Conservation (phyloP, 2,888 invertebrate species). For the Apodemia duryi region DNA sequence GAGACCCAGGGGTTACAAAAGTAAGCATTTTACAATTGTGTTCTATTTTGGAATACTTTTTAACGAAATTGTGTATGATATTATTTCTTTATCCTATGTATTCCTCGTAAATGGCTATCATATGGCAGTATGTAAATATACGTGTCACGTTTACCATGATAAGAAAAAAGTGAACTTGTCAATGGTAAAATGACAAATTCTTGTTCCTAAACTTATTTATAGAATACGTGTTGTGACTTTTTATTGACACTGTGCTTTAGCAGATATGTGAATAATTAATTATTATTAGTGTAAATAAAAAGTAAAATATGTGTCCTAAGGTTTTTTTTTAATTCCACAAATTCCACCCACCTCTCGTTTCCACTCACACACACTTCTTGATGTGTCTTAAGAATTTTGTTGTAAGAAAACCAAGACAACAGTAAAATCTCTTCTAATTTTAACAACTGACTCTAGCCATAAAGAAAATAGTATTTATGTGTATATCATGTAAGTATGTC, state of each 20-base stretch:
- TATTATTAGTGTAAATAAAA: constrained; percentile 21
- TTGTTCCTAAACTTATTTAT: constrained; percentile 13
- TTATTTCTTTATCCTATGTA: background rate
- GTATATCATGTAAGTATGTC: too few relatives aligned
- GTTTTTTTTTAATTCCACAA: constrained; percentile 11
- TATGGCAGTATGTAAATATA: constrained; percentile 6
- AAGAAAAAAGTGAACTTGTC: background rate
- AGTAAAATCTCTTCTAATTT: too few relatives aligned
- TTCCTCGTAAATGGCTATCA: background rate
- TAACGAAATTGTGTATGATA: background rate
- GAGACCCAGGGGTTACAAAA: too few relatives aligned
- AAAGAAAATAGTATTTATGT: too few relatives aligned
- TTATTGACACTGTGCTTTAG: constrained; percentile 4
- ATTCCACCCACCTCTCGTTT: too few relatives aligned
- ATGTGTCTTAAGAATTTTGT: too few relatives aligned
- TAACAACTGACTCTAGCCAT: too few relatives aligned
- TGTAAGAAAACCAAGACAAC: too few relatives aligned
- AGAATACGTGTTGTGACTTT: background rate
- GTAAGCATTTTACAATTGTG: too few relatives aligned
- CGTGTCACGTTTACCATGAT: constrained; percentile 4
- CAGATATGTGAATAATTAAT: constrained; percentile 19
- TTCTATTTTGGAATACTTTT: background rate
- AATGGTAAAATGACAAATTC: constrained; percentile 2
- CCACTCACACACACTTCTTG: too few relatives aligned
- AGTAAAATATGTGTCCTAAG: constrained; percentile 19